phyloP scores from a whole-genome alignment of 1,140 invertebrate species.

The Nautilus pompilius region DNA sequence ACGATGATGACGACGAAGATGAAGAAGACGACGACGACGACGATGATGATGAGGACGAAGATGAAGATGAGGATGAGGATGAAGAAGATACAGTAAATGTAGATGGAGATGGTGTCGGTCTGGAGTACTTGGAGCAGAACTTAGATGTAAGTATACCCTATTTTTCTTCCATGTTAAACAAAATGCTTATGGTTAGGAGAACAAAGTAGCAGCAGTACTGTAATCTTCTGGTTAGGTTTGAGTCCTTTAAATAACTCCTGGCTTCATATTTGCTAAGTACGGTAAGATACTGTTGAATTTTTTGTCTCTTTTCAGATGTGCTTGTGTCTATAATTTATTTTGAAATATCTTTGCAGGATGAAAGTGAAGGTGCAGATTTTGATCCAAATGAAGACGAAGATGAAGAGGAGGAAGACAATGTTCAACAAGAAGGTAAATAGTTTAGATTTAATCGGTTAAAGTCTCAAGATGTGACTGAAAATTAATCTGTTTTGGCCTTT shows the following conservation, averaged over 20 bases:
- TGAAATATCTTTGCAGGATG: conserved; percentile 29
- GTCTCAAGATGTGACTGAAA: no score
- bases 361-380: conserved; percentile 49
- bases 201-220: not conserved
- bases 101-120: conserved; percentile 61
- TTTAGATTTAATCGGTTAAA: no score
- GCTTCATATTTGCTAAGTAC: not conserved
- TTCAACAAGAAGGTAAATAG: no score
- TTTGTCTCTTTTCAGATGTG: not conserved
- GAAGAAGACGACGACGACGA: conserved; percentile 51
- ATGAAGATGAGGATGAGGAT: conserved; percentile 37
- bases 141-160: conserved; percentile 49
- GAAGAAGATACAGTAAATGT: conserved; percentile 61
- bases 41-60: conserved; percentile 36
- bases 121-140: conserved; percentile 70
- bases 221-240: not conserved
- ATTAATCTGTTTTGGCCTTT: no score
- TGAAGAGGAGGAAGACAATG: conserved; percentile 30
- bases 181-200: not conserved
- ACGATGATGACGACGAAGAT: conserved; percentile 36
- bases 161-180: not conserved
- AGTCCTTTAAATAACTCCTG: not conserved
- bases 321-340: not conserved
- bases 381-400: conserved; percentile 31
- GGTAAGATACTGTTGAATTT: not conserved